Evolutionary conservation across 23 tunicate species (phyloP).

Genomic region (Trididemnum clinides): DNA sequence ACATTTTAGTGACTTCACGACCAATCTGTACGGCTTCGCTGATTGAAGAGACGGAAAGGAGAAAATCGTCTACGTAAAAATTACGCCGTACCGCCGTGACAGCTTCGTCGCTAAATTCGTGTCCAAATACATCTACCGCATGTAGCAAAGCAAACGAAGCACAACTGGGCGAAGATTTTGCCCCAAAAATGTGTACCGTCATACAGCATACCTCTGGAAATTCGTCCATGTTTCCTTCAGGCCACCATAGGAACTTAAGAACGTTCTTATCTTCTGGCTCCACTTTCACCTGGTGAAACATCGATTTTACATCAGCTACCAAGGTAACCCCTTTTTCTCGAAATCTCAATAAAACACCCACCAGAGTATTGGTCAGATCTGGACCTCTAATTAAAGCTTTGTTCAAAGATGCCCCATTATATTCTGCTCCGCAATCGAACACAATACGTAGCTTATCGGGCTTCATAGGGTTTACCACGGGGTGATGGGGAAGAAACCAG

Average conservation of each 20-base stretch:
- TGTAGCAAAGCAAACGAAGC: neutral
- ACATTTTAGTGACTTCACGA: neutral
- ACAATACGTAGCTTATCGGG: slow-evolving; percentile 10
- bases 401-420: slow-evolving; percentile 2
- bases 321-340: neutral
- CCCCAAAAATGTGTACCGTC: neutral
- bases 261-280: neutral
- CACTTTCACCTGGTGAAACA: slow-evolving; percentile 2
- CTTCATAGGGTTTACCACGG: slow-evolving; percentile 3
- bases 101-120: neutral
- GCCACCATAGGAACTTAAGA: neutral
- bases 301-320: neutral
- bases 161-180: neutral
- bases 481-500: slow-evolving; percentile 19
- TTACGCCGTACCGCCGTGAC: neutral
- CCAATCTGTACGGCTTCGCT: neutral
- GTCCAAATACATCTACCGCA: neutral
- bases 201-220: neutral
- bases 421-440: slow-evolving; percentile 13
- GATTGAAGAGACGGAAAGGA: neutral
- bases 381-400: neutral
- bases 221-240: neutral
- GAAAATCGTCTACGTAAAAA: neutral
- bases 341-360: neutral
- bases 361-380: neutral